Evolutionary conservation across 2,888 invertebrate species (phyloP), one percentile per base, ranked within the genome.

Genomic region (Octodonta nipae): DNA sequence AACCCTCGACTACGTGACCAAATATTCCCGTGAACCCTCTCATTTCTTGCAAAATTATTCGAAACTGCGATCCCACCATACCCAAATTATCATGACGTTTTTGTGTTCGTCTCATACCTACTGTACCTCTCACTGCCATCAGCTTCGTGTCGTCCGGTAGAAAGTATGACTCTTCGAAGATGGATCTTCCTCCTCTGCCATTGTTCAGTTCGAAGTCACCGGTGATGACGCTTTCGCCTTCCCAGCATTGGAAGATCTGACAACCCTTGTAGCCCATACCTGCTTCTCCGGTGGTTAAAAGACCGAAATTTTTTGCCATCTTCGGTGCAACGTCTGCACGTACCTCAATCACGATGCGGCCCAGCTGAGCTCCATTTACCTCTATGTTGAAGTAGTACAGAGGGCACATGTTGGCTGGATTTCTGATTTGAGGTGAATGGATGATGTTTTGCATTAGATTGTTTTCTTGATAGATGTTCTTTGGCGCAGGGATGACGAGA

Each of bases 31-130:
- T 82, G 61, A 84, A 84, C 26, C 80, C 80, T 40, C 81, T 70
- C 79, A 82, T 83, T 56, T 84, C 82, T 45, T 80, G 77, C 50
- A 84, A 63, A 46, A 84, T 79, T 42, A 84, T 75, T 42, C 84
- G 75, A 63, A 84, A 85, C 60, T 84, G 84, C 35, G 83, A 83
- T 13, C 83, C 84, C n/a, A 84, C 83, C 68, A 82, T 73, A 30
- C 83, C 82, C 46, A 77, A 65, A 49, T 78, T 79, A 57, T 83
- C 81, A 63, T 80, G 82, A 15, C 81, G 71, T 57, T 78, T 79
- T 55, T 83, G 82, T 35, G 81, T 79, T 26, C 84, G 69, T 7
- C 83, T 67, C 83, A 85, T 84, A 33, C 83, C 84, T 5, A 84
- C 81, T 8, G 82, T 75, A 22, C 83, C 84, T 25, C 83, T 68